A percentile compares a stretch with the other conserved stretches of the same genome.
phyloP scores from a whole-genome alignment of 2,888 invertebrate genomes.

The Watsonalla cultraria region DNA sequence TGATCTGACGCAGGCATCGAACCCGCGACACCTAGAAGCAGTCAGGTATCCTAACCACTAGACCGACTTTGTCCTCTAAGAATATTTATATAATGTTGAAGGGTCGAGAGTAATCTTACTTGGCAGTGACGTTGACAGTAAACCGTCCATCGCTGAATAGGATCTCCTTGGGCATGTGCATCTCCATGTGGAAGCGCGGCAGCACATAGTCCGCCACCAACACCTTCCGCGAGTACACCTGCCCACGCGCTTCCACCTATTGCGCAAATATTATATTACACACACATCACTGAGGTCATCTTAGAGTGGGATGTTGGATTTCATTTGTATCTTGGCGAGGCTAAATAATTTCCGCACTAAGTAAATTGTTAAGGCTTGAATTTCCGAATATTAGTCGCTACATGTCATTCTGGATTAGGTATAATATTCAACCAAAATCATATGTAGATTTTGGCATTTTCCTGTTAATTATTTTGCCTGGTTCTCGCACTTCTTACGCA shows the following conservation, averaged over 20 bases:
- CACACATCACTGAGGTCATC: constrained; percentile 31
- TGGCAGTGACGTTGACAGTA: constrained; percentile 88
- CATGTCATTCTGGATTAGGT: no score
- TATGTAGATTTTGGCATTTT: background rate
- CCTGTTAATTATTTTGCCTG: background rate
- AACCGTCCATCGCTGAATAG: constrained; percentile 89
- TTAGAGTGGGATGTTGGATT: constrained; percentile 16
- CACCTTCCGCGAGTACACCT: constrained; percentile 83
- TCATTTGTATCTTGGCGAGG: constrained; percentile 5
- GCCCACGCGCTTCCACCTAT: constrained; percentile 70
- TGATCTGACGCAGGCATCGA: no score
- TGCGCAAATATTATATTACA: constrained; percentile 16
- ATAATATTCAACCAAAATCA: no score
- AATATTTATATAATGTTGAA: background rate
- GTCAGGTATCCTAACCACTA: no score
- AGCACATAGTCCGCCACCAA: constrained; percentile 94
- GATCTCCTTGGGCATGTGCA: constrained; percentile 89
- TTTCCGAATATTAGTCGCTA: background rate
- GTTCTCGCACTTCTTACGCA: background rate
- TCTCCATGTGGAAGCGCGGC: constrained; percentile 94
- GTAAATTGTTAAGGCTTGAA: background rate
- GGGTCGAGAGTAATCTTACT: constrained; percentile 74
- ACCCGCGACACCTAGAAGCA: no score
- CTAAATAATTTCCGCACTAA: constrained; percentile 20
- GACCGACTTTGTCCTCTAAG: background rate